phyloP scores from a whole-genome alignment of 1,140 invertebrate genomes.

The Drosophila mauritiana region DNA sequence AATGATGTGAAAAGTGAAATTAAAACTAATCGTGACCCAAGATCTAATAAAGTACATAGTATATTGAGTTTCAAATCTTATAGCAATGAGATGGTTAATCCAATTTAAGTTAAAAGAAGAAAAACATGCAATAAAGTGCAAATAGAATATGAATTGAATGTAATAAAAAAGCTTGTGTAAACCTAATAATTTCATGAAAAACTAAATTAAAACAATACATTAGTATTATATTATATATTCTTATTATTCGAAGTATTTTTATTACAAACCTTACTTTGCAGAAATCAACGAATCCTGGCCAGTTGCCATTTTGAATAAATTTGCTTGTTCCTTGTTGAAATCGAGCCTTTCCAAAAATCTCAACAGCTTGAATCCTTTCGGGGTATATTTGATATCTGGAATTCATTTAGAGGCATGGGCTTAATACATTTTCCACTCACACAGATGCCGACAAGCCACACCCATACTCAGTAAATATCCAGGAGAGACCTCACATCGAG shows the following conservation, averaged over 20 bases:
- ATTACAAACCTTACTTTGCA: not conserved
- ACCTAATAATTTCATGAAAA: too few species aligned
- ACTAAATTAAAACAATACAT: too few species aligned
- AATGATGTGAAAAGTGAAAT: too few species aligned
- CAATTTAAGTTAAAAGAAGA: too few species aligned
- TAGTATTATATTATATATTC: too few species aligned
- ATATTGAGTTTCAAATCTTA: not conserved
- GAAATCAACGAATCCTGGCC: not conserved
- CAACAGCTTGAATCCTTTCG: conserved; percentile 27
- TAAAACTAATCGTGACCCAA: not conserved
- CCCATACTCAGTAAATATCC: conserved; percentile 23
- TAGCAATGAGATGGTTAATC: too few species aligned
- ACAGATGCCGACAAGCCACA: conserved; percentile 28
- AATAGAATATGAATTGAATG: too few species aligned
- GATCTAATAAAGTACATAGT: not conserved
- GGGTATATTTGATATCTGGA: conserved; percentile 15
- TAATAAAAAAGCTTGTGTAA: too few species aligned
- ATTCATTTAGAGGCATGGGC: not conserved
- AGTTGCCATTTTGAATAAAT: conserved; percentile 12
- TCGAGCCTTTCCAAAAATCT: conserved; percentile 3
- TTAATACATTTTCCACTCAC: not conserved
- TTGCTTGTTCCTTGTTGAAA: not conserved
- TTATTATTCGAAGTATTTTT: too few species aligned
- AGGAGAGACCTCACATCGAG: conserved; percentile 70
- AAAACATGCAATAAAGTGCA: too few species aligned